Percentiles rank a stretch among this genome's conserved stretches.
Evolutionary conservation across 2,888 invertebrate species (phyloP).

Genomic region (Meteorus cinctellus): DNA sequence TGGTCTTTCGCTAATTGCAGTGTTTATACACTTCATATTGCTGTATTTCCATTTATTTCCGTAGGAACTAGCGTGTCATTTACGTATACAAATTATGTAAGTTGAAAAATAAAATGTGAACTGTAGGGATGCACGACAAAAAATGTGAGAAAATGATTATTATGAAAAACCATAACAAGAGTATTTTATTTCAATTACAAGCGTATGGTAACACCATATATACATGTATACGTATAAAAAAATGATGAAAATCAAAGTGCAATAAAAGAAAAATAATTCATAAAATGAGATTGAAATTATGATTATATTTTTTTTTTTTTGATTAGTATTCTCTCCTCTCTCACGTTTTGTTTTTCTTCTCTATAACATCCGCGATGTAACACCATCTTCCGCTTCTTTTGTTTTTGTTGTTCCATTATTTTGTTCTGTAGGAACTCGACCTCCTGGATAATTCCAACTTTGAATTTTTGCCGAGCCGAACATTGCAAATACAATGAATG

Average conservation of each 20-base stretch:
- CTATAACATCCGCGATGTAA: conserved; percentile 46
- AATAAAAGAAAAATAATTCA: neutral
- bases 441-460: conserved; percentile 64
- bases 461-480: conserved; percentile 69
- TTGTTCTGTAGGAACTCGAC: conserved; percentile 35
- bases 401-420: conserved; percentile 11
- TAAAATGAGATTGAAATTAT: neutral
- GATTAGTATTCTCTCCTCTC: neutral
- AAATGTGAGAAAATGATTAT: neutral
- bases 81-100: neutral
- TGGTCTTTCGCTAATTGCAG: conserved; percentile 51
- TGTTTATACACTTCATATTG: conserved; percentile 9
- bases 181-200: neutral
- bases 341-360: conserved; percentile 5
- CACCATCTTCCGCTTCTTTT: conserved; percentile 25
- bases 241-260: neutral
- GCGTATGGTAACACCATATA: neutral
- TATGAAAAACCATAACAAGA: neutral
- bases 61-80: neutral
- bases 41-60: conserved; percentile 1
- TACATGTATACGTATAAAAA: too few species aligned
- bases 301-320: neutral
- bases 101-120: neutral
- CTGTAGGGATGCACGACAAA: neutral
- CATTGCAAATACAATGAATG: conserved; percentile 59